A percentile compares a stretch with the other conserved stretches of the same genome.
Evolutionary conservation across 2,888 invertebrate species (phyloP).

Genomic region (Hemaris fuciformis): DNA sequence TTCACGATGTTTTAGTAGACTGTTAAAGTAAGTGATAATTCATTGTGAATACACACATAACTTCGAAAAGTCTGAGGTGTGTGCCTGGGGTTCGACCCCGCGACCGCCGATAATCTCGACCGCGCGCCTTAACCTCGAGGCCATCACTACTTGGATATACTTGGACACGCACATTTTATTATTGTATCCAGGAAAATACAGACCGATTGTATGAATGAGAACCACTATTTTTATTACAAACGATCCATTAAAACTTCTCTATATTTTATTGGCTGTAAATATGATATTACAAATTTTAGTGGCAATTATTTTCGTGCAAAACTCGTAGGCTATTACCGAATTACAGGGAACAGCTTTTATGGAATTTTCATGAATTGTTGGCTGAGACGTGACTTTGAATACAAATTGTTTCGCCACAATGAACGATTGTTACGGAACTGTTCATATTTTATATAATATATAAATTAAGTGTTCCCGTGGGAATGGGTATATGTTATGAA

Average conservation of each 20-base stretch:
- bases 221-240: neutral
- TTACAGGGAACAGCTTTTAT: slow-evolving; percentile 29
- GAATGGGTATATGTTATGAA: neutral
- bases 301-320: slow-evolving; percentile 5
- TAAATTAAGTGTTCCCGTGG: too few relatives aligned
- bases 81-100: too few relatives aligned
- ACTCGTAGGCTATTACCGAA: slow-evolving; percentile 15
- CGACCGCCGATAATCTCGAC: too few relatives aligned
- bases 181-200: too few relatives aligned
- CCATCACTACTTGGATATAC: too few relatives aligned
- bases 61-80: too few relatives aligned
- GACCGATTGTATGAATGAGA: neutral
- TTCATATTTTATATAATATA: neutral
- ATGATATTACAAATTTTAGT: slow-evolving; percentile 13
- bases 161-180: too few relatives aligned
- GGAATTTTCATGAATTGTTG: slow-evolving; percentile 32
- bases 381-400: slow-evolving; percentile 28
- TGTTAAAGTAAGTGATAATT: too few relatives aligned
- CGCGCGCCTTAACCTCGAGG: too few relatives aligned
- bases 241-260: neutral
- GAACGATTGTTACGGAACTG: slow-evolving; percentile 3
- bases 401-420: slow-evolving; percentile 20
- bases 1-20: too few relatives aligned
- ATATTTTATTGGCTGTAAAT: slow-evolving; percentile 9
- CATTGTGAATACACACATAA: too few relatives aligned